These are phyloP conservation scores for Zoroaster sp. DNA, from an alignment of 53 echinoderm and acorn worm species.

Conservation along the genomic window DNA sequence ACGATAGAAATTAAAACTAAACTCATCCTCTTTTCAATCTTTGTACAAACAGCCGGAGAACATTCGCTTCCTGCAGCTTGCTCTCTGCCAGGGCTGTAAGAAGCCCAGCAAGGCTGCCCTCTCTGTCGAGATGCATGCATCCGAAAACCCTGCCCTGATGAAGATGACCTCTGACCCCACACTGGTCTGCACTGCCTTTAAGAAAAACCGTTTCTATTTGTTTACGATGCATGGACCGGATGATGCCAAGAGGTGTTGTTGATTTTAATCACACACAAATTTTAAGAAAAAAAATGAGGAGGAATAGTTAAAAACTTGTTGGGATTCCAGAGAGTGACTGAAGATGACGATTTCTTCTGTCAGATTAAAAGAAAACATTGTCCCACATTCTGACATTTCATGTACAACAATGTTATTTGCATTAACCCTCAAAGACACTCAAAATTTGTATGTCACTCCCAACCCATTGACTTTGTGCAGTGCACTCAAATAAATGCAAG, in stretches of 20 bases:
- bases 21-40: background rate
- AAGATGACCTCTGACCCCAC: constrained; percentile 73
- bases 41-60: constrained; percentile 80
- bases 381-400: background rate
- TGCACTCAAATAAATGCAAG: no score
- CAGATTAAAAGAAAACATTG: background rate
- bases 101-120: constrained; percentile 71
- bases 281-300: no score
- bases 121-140: constrained; percentile 93
- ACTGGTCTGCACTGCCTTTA: constrained; percentile 94
- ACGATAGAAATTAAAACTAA: background rate
- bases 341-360: background rate
- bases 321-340: no score
- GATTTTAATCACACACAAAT: no score
- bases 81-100: constrained; percentile 75
- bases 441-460: no score
- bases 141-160: constrained; percentile 87
- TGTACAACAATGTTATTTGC: background rate
- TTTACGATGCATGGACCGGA: constrained; percentile 85
- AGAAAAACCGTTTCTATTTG: constrained; percentile 94
- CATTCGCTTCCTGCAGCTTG: constrained; percentile 84
- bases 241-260: constrained; percentile 83
- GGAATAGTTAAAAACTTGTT: background rate
- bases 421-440: background rate
- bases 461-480: no score